Conservation (phyloP, 2,113 vertebrate genomes). For the Coptodon bakossiorum region DNA sequence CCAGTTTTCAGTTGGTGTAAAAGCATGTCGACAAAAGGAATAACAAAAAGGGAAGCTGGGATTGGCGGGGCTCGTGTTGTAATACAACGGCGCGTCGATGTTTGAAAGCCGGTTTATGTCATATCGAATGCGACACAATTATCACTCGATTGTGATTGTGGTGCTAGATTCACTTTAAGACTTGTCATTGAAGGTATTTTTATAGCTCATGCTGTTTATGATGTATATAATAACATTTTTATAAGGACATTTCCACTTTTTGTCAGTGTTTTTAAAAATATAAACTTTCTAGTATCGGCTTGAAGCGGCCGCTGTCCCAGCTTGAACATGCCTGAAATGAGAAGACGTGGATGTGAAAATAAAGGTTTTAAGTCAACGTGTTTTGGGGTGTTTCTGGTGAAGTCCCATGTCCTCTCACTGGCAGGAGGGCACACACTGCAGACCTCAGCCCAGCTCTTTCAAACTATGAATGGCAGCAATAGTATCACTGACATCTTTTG, state of each 20-base stretch:
- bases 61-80: neutral
- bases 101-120: neutral
- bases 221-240: conserved; percentile 24
- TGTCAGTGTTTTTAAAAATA: conserved; percentile 12
- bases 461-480: rapidly evolving
- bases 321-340: neutral
- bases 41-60: conserved; percentile 41
- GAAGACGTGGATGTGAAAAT: neutral
- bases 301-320: neutral
- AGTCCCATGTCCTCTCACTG: neutral
- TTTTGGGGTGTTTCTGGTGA: neutral
- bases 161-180: conserved; percentile 16
- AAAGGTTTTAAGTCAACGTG: neutral
- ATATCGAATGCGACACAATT: neutral
- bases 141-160: neutral
- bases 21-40: conserved; percentile 3
- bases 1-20: neutral
- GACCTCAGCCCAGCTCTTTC: neutral
- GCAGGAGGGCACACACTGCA: neutral
- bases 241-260: neutral
- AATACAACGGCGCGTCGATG: neutral
- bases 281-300: neutral
- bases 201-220: neutral
- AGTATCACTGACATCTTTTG: rapidly evolving
- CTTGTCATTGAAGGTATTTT: neutral